These are phyloP conservation scores for Drosophila sechellia DNA, from an alignment of 1,140 invertebrate species.

Conservation along the genomic window DNA sequence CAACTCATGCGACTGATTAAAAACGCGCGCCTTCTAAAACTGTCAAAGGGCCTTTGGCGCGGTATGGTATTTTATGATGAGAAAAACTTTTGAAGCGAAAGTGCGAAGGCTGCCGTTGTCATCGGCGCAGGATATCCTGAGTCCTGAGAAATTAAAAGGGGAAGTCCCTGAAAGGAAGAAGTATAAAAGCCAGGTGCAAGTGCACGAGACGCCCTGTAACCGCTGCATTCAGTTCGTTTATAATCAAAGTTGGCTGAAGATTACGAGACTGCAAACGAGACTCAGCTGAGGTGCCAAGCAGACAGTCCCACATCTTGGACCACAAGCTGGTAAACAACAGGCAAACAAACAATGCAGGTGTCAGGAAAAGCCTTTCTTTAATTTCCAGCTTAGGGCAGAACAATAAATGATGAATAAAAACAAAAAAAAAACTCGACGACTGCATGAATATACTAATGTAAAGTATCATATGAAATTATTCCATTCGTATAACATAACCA, in stretches of 20 bases:
- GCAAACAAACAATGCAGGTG: constrained; percentile 25
- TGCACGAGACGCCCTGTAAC: constrained; percentile 43
- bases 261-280: constrained; percentile 52
- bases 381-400: constrained; percentile 17
- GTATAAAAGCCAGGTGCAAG: constrained; percentile 61
- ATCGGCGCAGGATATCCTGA: constrained; percentile 9
- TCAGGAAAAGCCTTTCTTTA: constrained; percentile 51
- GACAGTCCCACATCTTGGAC: constrained; percentile 30
- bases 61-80: constrained; percentile 73
- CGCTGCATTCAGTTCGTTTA: constrained; percentile 66
- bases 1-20: constrained; percentile 76
- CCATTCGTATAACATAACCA: too few species aligned
- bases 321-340: constrained; percentile 26
- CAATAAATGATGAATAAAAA: constrained; percentile 1
- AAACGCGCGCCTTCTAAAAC: constrained; percentile 68
- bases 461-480: not conserved
- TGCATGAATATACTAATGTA: not conserved
- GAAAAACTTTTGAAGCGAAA: constrained; percentile 74
- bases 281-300: constrained; percentile 41
- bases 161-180: constrained; percentile 30
- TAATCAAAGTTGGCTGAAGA: constrained; percentile 76
- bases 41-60: constrained; percentile 62
- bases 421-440: not conserved
- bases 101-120: constrained; percentile 50
- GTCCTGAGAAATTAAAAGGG: constrained; percentile 67